phyloP scores from a whole-genome alignment of 2,113 vertebrate species.

The Fulica atra region DNA sequence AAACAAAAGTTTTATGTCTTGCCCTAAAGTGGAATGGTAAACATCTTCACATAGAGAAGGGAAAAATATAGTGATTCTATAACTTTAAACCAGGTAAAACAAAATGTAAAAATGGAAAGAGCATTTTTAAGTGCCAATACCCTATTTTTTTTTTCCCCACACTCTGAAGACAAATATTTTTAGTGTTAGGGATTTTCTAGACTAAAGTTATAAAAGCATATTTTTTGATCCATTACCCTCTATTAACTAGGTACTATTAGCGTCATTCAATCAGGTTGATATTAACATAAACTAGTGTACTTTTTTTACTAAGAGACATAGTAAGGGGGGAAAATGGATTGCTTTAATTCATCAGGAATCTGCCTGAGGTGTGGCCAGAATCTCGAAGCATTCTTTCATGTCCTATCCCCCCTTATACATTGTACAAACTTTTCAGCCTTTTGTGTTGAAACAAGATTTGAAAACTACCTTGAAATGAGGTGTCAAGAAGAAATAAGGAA shows the following conservation, averaged over 20 bases:
- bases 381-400: not conserved
- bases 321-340: not conserved
- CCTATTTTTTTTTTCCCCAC: not conserved
- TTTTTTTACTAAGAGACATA: not conserved
- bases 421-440: not conserved
- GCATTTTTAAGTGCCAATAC: not conserved
- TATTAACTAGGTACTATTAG: conserved; percentile 18
- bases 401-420: not conserved
- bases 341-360: not conserved
- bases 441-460: not conserved
- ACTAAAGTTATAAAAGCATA: not conserved
- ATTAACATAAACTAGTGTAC: not conserved
- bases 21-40: not conserved
- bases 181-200: not conserved
- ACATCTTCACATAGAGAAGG: not conserved
- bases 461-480: not conserved
- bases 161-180: not conserved
- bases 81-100: not conserved
- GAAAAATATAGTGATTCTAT: not conserved
- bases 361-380: not conserved
- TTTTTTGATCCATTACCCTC: conserved; percentile 37
- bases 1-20: not conserved
- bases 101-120: not conserved
- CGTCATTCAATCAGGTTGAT: not conserved
- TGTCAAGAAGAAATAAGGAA: not conserved